Evolutionary conservation across 2,797 vertebrate genomes (phyloP).

Genomic region (Pseudomugil gertrudae): DNA sequence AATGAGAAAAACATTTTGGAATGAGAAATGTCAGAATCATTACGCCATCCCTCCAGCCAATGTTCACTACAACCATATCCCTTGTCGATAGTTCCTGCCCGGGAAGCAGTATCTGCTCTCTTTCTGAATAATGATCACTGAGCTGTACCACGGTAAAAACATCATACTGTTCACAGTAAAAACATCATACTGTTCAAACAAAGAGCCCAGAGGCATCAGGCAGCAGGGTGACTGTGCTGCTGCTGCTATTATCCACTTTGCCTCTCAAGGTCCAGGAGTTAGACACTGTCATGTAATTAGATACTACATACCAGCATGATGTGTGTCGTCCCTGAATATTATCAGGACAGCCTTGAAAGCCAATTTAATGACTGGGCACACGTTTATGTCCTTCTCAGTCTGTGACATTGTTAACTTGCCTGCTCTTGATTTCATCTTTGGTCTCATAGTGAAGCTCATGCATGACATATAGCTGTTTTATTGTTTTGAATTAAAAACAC

Average conservation of each 20-base stretch:
- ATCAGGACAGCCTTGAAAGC: constrained; percentile 45
- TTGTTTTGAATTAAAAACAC: constrained; percentile 76
- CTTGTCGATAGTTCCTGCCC: constrained; percentile 54
- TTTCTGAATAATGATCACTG: constrained; percentile 68
- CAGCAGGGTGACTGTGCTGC: constrained; percentile 22
- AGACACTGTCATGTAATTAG: constrained; percentile 60
- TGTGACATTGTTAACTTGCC: constrained; percentile 47
- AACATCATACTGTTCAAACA: constrained; percentile 46
- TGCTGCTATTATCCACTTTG: constrained; percentile 51
- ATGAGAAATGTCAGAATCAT: constrained; percentile 49
- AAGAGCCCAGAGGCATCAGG: constrained; percentile 43
- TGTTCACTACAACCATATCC: constrained; percentile 53
- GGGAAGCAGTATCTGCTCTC: constrained; percentile 47
- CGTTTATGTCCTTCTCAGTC: constrained; percentile 21
- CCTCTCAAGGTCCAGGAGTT: constrained; percentile 50
- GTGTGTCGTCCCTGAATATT: constrained; percentile 54
- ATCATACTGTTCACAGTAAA: too few relatives aligned
- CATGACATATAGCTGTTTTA: constrained; percentile 56
- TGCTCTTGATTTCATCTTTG: constrained; percentile 35
- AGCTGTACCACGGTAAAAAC: constrained; percentile 43
- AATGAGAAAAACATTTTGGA: constrained; percentile 44
- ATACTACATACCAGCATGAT: constrained; percentile 36
- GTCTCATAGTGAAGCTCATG: constrained; percentile 36
- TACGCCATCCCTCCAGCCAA: constrained; percentile 48
- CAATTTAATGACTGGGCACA: constrained; percentile 51